Evolutionary conservation across 2,888 invertebrate genomes (phyloP).

Genomic region (Euzetes globulus): DNA sequence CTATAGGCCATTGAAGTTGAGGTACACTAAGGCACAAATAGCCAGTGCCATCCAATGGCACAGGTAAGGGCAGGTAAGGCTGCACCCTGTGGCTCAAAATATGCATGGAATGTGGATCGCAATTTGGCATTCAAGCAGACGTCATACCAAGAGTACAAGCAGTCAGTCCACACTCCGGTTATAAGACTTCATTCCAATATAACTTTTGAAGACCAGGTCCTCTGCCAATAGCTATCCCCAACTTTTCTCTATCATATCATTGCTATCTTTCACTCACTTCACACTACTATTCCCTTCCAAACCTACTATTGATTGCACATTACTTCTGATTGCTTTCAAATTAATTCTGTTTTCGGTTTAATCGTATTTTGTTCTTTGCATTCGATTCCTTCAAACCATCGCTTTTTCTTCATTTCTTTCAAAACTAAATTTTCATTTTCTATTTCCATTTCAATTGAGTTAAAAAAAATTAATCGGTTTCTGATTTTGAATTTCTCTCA

Average conservation of each 20-base stretch:
- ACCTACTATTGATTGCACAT: neutral
- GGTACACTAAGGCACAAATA: neutral
- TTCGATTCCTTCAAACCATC: neutral
- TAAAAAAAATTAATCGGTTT: too few relatives aligned
- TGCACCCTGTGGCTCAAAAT: slow-evolving; percentile 29
- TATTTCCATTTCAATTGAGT: too few relatives aligned
- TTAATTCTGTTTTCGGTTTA: neutral
- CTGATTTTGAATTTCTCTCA: too few relatives aligned
- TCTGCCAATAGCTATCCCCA: neutral
- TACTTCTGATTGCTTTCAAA: neutral
- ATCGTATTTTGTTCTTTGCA: neutral
- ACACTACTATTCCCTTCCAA: neutral
- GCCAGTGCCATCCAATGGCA: neutral
- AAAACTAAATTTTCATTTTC: too few relatives aligned
- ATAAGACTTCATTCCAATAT: slow-evolving; percentile 7
- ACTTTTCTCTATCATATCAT: neutral
- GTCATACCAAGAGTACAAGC: slow-evolving; percentile 5
- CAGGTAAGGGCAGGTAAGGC: slow-evolving; percentile 26
- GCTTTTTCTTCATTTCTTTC: too few relatives aligned
- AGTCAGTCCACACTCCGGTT: neutral
- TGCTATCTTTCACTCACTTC: too few relatives aligned
- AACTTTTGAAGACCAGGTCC: too few relatives aligned
- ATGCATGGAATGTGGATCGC: slow-evolving; percentile 27
- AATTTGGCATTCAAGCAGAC: slow-evolving; percentile 20
- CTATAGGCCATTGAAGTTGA: neutral